These are phyloP conservation scores for Platorchestia sp. DNA, from an alignment of 1,140 invertebrate genomes.

Conservation along the genomic window DNA sequence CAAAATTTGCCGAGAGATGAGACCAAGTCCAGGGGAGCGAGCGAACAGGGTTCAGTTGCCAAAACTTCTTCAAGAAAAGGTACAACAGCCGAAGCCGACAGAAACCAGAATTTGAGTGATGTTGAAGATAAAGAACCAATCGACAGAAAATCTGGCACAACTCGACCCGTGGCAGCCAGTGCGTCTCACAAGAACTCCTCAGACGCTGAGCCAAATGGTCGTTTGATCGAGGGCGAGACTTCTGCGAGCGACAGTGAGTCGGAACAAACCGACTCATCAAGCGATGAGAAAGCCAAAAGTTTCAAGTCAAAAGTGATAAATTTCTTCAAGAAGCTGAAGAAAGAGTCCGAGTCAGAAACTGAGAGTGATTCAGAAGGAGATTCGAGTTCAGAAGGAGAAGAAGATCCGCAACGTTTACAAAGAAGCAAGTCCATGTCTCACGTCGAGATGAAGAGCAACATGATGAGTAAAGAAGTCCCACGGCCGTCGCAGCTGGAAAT, in stretches of 20 bases:
- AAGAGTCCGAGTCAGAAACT: background rate
- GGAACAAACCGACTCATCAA: background rate
- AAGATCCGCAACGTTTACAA: background rate
- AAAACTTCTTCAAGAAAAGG: background rate
- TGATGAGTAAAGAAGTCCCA: background rate
- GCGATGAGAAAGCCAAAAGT: background rate
- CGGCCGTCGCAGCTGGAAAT: background rate
- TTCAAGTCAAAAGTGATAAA: background rate
- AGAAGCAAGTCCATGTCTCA: background rate
- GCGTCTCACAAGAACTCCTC: background rate
- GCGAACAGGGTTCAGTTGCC: background rate
- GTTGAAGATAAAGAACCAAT: too few relatives aligned
- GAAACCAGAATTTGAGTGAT: background rate
- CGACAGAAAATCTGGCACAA: background rate
- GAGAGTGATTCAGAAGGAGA: background rate
- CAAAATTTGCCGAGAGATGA: background rate
- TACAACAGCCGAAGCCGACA: background rate
- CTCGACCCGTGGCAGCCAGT: background rate
- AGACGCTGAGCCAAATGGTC: background rate
- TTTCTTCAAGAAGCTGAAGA: background rate
- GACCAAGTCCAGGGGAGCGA: too few relatives aligned
- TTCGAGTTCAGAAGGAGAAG: background rate
- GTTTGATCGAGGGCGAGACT: background rate
- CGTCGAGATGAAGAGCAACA: background rate
- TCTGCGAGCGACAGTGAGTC: background rate